Conservation (phyloP, 2,797 vertebrate species). For the Florisuga fusca region DNA sequence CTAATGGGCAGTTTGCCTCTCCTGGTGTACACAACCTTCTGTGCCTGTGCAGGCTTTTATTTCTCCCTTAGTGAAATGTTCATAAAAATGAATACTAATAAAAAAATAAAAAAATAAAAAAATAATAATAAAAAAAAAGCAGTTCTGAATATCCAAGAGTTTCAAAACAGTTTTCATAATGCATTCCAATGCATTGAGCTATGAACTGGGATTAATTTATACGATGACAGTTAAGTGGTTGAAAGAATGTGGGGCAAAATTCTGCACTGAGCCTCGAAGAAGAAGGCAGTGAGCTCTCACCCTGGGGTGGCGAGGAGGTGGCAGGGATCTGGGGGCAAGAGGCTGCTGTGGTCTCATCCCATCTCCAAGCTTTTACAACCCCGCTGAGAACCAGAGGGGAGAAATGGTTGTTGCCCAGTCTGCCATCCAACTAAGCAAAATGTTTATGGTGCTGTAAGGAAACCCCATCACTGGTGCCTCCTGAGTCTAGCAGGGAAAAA, state of each 20-base stretch:
- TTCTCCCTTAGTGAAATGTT: background rate
- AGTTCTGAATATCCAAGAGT: background rate
- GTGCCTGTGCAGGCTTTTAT: background rate
- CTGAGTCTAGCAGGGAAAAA: background rate
- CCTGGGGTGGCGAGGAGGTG: background rate
- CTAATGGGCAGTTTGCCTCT: background rate
- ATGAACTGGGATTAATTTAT: slow-evolving; percentile 17
- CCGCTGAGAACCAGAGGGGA: background rate
- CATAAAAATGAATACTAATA: background rate
- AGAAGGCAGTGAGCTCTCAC: background rate
- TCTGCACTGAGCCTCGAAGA: background rate
- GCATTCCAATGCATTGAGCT: slow-evolving; percentile 20
- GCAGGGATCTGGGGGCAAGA: background rate
- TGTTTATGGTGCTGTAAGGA: background rate
- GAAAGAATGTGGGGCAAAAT: slow-evolving; percentile 23
- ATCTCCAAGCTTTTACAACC: background rate
- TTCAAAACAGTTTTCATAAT: slow-evolving; percentile 30
- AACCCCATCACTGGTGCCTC: background rate
- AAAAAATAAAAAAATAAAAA: background rate
- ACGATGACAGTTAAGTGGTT: background rate
- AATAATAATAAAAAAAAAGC: background rate
- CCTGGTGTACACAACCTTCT: background rate
- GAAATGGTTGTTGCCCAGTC: background rate
- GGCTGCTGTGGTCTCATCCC: background rate
- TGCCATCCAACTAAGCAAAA: background rate